Evolutionary conservation across 2,888 invertebrate species (phyloP).

Genomic region (Halocaridina rubra): DNA sequence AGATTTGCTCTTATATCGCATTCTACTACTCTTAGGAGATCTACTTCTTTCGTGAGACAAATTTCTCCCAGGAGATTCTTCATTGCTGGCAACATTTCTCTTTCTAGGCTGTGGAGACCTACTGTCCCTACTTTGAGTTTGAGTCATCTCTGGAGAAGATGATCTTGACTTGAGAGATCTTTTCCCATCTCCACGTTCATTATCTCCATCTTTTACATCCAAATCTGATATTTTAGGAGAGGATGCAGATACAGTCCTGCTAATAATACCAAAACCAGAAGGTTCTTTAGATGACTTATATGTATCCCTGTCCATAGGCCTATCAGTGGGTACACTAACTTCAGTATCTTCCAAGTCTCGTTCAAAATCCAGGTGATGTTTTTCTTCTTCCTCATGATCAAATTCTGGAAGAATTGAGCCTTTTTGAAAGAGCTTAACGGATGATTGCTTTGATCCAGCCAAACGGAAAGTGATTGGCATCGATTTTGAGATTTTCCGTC

Average conservation of each 20-base stretch:
- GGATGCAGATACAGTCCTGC: background rate
- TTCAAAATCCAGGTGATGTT: background rate
- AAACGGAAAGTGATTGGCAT: conserved; percentile 37
- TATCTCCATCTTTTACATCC: background rate
- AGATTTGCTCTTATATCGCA: background rate
- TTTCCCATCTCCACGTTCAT: background rate
- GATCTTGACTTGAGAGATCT: background rate
- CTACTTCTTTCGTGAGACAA: background rate
- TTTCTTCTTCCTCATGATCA: conserved; percentile 32
- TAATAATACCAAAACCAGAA: background rate
- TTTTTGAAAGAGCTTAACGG: background rate
- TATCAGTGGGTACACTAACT: background rate
- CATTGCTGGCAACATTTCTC: background rate
- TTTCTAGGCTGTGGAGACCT: conserved; percentile 31
- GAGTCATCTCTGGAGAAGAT: background rate
- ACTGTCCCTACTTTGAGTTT: conserved; percentile 13
- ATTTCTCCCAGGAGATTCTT: background rate
- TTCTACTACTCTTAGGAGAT: background rate
- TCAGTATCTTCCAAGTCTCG: background rate
- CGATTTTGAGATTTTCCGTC: background rate
- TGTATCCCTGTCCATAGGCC: background rate
- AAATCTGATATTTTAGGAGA: background rate
- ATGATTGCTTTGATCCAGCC: background rate
- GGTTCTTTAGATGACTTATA: background rate
- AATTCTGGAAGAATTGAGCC: background rate